Evolutionary conservation across 2,113 vertebrate genomes (phyloP).

Genomic region (Uria aalge): DNA sequence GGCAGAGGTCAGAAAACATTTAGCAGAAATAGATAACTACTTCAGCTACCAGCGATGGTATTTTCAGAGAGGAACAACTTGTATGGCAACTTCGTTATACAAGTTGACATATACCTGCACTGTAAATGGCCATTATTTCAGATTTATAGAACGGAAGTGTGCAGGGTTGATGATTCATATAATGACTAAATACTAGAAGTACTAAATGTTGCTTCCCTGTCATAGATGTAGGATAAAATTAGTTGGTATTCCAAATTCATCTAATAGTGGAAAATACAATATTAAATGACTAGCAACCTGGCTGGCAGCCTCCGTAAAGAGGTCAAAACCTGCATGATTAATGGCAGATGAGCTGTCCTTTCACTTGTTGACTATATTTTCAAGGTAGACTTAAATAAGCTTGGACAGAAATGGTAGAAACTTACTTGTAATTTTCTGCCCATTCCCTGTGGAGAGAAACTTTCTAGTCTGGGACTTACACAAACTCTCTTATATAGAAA

Average conservation of each 20-base stretch:
- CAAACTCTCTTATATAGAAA: background rate
- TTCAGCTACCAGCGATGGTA: background rate
- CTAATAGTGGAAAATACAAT: background rate
- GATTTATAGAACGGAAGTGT: background rate
- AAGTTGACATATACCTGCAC: background rate
- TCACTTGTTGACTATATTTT: background rate
- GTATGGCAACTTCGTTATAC: background rate
- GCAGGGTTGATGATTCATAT: background rate
- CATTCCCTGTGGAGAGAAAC: background rate
- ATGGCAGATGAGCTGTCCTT: background rate
- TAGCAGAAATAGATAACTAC: background rate
- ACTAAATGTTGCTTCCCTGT: background rate
- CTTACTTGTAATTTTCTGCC: background rate
- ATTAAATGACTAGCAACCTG: background rate
- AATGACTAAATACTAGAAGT: background rate
- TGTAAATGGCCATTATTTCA: background rate
- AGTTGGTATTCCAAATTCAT: background rate
- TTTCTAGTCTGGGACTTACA: background rate
- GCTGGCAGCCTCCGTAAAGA: background rate
- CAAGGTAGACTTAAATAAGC: background rate
- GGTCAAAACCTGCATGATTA: background rate
- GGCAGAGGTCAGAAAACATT: background rate
- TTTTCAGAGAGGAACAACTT: background rate
- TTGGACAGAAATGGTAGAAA: background rate
- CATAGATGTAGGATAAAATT: background rate